A percentile compares a stretch with the other conserved stretches of the same genome.
Evolutionary conservation across 1,140 invertebrate species (phyloP).

Genomic region (Zaprionus camerounensis): DNA sequence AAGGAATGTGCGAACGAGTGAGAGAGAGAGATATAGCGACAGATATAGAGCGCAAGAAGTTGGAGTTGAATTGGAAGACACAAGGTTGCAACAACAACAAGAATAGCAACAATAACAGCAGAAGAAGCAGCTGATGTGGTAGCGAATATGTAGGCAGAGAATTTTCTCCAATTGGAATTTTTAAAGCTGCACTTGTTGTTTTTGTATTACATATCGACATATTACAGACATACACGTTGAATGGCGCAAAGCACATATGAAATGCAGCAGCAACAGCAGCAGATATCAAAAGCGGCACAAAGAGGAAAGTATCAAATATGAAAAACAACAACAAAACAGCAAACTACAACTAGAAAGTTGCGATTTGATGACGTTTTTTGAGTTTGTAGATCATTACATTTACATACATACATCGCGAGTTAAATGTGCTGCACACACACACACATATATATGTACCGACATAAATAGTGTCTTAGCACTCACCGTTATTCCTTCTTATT

Average conservation of each 20-base stretch:
- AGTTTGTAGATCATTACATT: constrained; percentile 7
- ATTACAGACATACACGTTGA: constrained; percentile 11
- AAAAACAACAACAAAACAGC: constrained; percentile 17
- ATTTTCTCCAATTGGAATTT: constrained; percentile 48
- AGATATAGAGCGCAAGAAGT: constrained; percentile 35
- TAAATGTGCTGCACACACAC: constrained; percentile 6
- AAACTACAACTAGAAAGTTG: constrained; percentile 42
- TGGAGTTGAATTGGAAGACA: constrained; percentile 54
- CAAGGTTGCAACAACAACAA: constrained; percentile 74
- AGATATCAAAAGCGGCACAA: constrained; percentile 10
- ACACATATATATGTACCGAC: neutral
- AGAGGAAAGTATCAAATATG: constrained; percentile 19
- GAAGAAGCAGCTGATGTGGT: constrained; percentile 69
- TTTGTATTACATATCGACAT: constrained; percentile 28
- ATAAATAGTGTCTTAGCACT: constrained; percentile 45
- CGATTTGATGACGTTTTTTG: constrained; percentile 44
- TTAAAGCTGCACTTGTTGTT: constrained; percentile 33
- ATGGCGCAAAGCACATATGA: constrained; percentile 42
- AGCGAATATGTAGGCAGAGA: constrained; percentile 32
- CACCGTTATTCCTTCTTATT: constrained; percentile 48
- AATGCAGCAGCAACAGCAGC: constrained; percentile 27
- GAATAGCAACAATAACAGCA: constrained; percentile 32
- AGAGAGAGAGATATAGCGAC: constrained; percentile 23
- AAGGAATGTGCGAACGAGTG: constrained; percentile 38
- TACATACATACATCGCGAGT: constrained; percentile 8